Evolutionary conservation across 2,113 vertebrate genomes (phyloP).

Genomic region (Mobula hypostoma): DNA sequence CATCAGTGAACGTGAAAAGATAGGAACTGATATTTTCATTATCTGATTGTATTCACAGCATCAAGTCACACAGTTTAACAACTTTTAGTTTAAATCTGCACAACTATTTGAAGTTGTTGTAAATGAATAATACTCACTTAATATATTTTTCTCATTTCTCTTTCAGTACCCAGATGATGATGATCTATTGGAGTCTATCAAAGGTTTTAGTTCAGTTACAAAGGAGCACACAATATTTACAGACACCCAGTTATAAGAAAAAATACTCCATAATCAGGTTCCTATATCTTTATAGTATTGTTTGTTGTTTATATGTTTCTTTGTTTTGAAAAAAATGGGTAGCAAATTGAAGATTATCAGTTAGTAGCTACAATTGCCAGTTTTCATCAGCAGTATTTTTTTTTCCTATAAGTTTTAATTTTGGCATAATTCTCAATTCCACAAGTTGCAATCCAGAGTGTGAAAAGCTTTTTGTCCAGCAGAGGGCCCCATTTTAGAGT

Average conservation of each 20-base stretch:
- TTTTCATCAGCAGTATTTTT: neutral
- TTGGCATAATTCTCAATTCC: neutral
- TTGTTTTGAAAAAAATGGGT: neutral
- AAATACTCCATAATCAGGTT: neutral
- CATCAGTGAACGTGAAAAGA: neutral
- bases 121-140: constrained; percentile 3
- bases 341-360: neutral
- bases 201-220: constrained; percentile 77
- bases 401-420: neutral
- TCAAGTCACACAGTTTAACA: neutral
- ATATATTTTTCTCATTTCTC: constrained; percentile 32
- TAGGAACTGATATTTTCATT: neutral
- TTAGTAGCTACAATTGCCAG: neutral
- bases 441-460: neutral
- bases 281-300: constrained; percentile 1
- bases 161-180: constrained; percentile 80
- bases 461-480: neutral
- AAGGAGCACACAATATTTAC: constrained; percentile 84
- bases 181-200: constrained; percentile 76
- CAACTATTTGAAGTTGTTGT: neutral
- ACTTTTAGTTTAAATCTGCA: neutral
- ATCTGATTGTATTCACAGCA: neutral
- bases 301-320: neutral
- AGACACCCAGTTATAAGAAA: constrained; percentile 75
- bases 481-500: constrained; percentile 21